Evolutionary conservation across 37 sponge, comb jelly and placozoan species (phyloP).

Genomic region (Beroe forskalii): DNA sequence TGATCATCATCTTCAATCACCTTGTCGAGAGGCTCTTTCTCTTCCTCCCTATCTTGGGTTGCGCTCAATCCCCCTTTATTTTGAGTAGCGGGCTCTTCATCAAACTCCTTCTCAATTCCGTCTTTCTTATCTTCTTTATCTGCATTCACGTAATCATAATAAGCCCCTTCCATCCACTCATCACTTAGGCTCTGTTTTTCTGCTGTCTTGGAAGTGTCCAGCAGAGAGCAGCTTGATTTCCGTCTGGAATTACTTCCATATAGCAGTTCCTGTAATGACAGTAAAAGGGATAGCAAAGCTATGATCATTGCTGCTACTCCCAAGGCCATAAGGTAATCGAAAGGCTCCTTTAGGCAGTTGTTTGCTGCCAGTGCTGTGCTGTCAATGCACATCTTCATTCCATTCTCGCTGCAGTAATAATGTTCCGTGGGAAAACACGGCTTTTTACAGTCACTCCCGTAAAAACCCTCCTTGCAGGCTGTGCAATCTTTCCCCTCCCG

Average conservation of each 20-base stretch:
- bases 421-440: background rate
- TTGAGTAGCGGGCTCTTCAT: background rate
- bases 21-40: background rate
- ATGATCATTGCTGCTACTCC: too few species aligned
- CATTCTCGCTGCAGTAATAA: background rate
- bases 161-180: background rate
- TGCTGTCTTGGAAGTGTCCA: background rate
- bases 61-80: background rate
- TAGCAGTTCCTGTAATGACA: too few species aligned
- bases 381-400: background rate
- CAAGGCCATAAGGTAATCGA: too few species aligned
- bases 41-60: background rate
- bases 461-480: background rate
- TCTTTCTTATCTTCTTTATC: background rate
- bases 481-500: background rate
- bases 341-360: background rate
- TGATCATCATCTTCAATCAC: background rate
- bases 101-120: background rate
- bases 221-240: background rate
- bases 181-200: background rate
- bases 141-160: too few species aligned
- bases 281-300: too few species aligned
- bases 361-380: background rate
- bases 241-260: background rate
- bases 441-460: background rate